A percentile compares a stretch with the other conserved stretches of the same genome.
phyloP scores from a whole-genome alignment of 2,113 vertebrate species.

The Cyanoderma ruficeps region DNA sequence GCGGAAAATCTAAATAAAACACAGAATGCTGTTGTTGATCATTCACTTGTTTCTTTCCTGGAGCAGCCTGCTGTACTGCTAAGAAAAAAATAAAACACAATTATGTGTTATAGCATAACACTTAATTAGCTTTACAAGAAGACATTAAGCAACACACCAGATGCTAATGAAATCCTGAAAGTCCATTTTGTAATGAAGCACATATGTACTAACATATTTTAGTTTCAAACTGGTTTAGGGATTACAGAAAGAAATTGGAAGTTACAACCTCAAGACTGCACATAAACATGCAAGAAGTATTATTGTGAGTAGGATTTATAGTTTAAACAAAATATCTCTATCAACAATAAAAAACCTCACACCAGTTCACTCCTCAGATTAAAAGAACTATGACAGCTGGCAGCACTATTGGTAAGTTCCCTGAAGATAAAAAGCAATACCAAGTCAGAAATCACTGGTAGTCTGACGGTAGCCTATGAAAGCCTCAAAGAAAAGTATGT shows the following conservation, averaged over 20 bases:
- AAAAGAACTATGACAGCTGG: neutral
- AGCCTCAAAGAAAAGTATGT: neutral
- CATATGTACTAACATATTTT: conserved; percentile 16
- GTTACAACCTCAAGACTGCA: neutral
- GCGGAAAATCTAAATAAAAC: neutral
- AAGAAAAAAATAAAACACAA: conserved; percentile 8
- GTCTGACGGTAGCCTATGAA: neutral
- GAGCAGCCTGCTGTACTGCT: neutral
- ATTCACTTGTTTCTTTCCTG: neutral
- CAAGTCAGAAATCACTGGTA: neutral
- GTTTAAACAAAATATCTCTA: neutral
- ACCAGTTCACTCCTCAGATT: neutral
- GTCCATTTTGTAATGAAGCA: conserved; percentile 25
- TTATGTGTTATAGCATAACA: neutral
- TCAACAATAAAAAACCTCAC: neutral
- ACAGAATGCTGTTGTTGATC: neutral
- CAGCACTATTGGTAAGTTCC: neutral
- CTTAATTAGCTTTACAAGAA: conserved; percentile 40
- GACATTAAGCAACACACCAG: neutral
- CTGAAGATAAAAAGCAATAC: neutral
- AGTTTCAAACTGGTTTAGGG: neutral
- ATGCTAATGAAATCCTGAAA: conserved; percentile 45
- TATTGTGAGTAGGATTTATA: neutral
- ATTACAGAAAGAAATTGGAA: conserved; percentile 4
- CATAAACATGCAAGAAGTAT: neutral